Conservation (phyloP, 2,888 invertebrate genomes). For the Blomia tropicalis region DNA sequence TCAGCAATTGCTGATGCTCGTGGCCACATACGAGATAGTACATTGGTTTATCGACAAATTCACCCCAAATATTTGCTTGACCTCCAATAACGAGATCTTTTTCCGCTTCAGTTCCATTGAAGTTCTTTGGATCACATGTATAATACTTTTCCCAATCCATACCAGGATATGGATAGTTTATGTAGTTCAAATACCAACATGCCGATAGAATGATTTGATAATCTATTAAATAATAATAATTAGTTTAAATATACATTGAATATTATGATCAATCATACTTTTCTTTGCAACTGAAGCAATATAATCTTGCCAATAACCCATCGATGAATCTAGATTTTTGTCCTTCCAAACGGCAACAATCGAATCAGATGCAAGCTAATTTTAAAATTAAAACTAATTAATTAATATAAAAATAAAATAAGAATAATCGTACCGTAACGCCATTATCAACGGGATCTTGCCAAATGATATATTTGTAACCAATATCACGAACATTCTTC, state of each 20-base stretch:
- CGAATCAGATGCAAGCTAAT: constrained; percentile 28
- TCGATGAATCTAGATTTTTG: constrained; percentile 15
- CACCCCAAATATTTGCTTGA: constrained; percentile 82
- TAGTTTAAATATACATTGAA: no score
- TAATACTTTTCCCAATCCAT: constrained; percentile 54
- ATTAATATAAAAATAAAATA: neutral
- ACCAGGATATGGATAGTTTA: constrained; percentile 42
- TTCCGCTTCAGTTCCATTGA: constrained; percentile 28
- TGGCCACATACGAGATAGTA: constrained; percentile 55
- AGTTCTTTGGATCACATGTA: constrained; percentile 31
- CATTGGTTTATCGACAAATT: constrained; percentile 56
- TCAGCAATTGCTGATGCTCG: constrained; percentile 70
- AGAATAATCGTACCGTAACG: constrained; percentile 27
- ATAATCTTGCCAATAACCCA: constrained; percentile 21
- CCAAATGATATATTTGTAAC: constrained; percentile 32
- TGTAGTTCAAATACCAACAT: constrained; percentile 72
- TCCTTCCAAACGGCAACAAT: constrained; percentile 33
- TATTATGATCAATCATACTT: no score
- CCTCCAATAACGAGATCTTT: constrained; percentile 49
- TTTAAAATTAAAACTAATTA: neutral
- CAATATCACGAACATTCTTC: constrained; percentile 28
- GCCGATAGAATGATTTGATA: constrained; percentile 55
- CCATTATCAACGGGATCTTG: constrained; percentile 33
- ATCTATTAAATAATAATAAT: constrained; percentile 41
- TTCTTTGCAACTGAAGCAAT: constrained; percentile 19